phyloP scores from a whole-genome alignment of 2,113 vertebrate species.

The Phodopus roborovskii region DNA sequence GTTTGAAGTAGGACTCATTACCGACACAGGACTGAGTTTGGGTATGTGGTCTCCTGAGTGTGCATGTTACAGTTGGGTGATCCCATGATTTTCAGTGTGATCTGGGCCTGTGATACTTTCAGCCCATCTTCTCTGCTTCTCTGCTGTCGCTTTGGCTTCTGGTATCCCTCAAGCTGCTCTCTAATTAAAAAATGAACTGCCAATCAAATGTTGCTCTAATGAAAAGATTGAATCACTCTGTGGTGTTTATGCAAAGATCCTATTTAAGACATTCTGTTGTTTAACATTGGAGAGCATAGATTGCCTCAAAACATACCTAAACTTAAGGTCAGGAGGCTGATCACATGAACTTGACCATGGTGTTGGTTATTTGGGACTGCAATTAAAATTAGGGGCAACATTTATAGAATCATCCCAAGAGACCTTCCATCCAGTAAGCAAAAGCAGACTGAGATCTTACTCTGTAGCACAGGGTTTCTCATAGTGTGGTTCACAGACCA shows the following conservation, averaged over 20 bases:
- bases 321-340: background rate
- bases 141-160: conserved; percentile 33
- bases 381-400: conserved; percentile 20
- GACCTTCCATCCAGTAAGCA: conserved; percentile 18
- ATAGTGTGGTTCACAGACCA: conserved; percentile 34
- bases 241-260: background rate
- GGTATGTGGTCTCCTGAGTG: conserved; percentile 25
- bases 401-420: background rate
- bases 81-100: conserved; percentile 67
- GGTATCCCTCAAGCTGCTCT: background rate
- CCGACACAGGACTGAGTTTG: conserved; percentile 62
- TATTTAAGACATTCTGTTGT: conserved; percentile 26
- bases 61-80: conserved; percentile 56
- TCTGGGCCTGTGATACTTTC: conserved; percentile 35
- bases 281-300: background rate
- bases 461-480: conserved; percentile 57
- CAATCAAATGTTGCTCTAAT: conserved; percentile 72
- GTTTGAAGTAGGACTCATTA: conserved; percentile 60
- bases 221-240: conserved; percentile 65
- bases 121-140: conserved; percentile 53
- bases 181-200: conserved; percentile 65
- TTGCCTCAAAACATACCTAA: conserved; percentile 4
- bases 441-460: background rate
- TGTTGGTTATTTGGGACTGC: conserved; percentile 12
- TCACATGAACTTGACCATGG: background rate